A percentile compares a stretch with the other conserved stretches of the same genome.
Conservation (phyloP, 2,797 vertebrate genomes). For the Anomalospiza imberbis region DNA sequence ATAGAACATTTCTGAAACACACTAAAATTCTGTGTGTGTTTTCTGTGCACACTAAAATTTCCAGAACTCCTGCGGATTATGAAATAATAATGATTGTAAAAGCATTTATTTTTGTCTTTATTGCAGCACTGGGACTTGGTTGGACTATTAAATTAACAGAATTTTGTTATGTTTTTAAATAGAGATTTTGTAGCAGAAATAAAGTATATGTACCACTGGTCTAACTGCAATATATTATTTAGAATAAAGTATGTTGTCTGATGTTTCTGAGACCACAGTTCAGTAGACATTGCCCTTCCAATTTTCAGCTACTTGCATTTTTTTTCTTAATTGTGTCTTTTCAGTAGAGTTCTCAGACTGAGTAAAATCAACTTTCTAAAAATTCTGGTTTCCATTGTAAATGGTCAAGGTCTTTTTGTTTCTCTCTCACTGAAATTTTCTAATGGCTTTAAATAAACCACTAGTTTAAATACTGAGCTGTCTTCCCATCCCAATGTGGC, state of each 20-base stretch:
- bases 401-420: neutral
- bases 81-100: slow-evolving; percentile 5
- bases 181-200: neutral
- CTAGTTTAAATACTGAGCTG: neutral
- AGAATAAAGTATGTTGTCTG: neutral
- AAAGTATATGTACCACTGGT: neutral
- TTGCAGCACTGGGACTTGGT: neutral
- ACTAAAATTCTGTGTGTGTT: no score
- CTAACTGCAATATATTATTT: neutral
- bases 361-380: neutral
- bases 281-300: neutral
- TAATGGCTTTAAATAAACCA: neutral
- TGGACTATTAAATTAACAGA: neutral
- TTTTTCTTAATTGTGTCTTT: neutral
- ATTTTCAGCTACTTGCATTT: neutral
- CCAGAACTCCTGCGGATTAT: slow-evolving; percentile 14
- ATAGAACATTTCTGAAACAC: slow-evolving; percentile 19
- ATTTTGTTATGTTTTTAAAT: neutral
- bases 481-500: neutral
- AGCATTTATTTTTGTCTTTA: slow-evolving; percentile 7
- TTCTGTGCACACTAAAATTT: neutral
- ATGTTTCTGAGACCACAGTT: neutral
- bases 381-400: neutral
- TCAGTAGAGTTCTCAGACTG: neutral
- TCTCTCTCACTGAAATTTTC: neutral